Evolutionary conservation across 1,140 invertebrate species (phyloP), one percentile per base, ranked within the genome.

Genomic region (Solen grandis): DNA sequence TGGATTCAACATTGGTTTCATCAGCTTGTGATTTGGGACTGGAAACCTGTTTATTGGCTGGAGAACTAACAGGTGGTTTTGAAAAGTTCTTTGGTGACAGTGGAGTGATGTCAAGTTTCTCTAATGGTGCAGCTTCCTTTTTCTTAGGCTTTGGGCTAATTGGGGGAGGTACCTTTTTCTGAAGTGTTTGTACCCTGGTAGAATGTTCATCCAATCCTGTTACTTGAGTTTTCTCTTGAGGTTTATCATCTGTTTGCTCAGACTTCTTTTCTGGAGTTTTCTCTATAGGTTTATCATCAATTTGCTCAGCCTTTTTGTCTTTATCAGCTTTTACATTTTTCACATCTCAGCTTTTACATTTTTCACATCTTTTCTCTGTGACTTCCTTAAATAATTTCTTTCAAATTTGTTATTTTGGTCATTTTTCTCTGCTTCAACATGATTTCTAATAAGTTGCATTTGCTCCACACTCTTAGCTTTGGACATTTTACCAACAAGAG

Each of bases 381-480:
- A n/a, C n/a, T n/a, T n/a, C n/a, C n/a, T n/a, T n/a, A n/a, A n/a
- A n/a, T n/a, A n/a, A n/a, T n/a, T n/a, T n/a, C n/a, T n/a, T n/a
- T n/a, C n/a, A n/a, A n/a, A n/a, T n/a, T n/a, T n/a, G n/a, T n/a
- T n/a, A n/a, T n/a, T n/a, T n/a, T 46, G 41, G 8, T 46, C 41
- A 10, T 19, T 46, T 46, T 8, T 19, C 41, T 46, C 41, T 10
- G 8, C 19, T 8, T 46, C 41, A 46, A 46, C 19, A 19, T 46
- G 41, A 46, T 46, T 8, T 19, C 41, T 46, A 8, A 46, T 19
- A 46, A 46, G 41, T 46, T 46, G 8, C 41, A 46, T 46, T 19
- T 46, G 41, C 19, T 46, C 41, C 13, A 69, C 63, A 68, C 75
- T 78, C 35, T 78, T 78, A 41, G 60, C 33, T 41, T 78, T 78